Base-by-base conservation (phyloP, 1,140 invertebrate genomes). In the Bombus picipes region DNA sequence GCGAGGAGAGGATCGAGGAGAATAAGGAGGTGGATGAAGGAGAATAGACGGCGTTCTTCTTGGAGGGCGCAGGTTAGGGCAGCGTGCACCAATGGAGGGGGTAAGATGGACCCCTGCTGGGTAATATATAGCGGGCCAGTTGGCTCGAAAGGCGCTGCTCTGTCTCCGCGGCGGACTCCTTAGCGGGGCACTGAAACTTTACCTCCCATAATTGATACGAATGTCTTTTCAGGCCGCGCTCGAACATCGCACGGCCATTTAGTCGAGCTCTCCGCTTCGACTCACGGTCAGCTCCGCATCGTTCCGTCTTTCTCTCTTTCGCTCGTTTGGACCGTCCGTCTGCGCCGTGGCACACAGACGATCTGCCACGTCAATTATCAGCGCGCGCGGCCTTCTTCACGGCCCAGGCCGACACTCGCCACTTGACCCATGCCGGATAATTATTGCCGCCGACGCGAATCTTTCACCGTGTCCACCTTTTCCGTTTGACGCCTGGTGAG, bases 121-220 rank as follows among this genome's bases (percentile, higher is more conserved):
- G 89, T 94, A 94, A 94, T 91, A 94, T 94, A 94, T 94, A 92
- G 93, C 89, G 91, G 91, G 93, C 89, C 88, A 93, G 91, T 88
- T 89, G 85, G 80, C 87, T 92, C 89, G 89, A 93, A 89, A 92
- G 91, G 87, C 91, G 91, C 89, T 90, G 90, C 81, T 85, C 91
- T 91, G 90, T 92, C 91, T 92, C 89, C 89, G 90, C 88, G 83
- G 87, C 90, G 80, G 83, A 87, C 83, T 87, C 85, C 81, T 88
- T 90, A 90, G 89, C 89, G 86, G 89, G 89, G 89, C 89, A 88
- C 87, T 90, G 89, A 90, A 90, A 90, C 89, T 90, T 91, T 92
- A 92, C 92, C 92, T 93, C 89, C 92, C 91, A 94, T 95, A 95
- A 95, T 95, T 95, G 94, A 95, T 95, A 95, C 93, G 94, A 94